Evolutionary conservation across 1,140 invertebrate species (phyloP).

Genomic region (Scaptomyza graminum): DNA sequence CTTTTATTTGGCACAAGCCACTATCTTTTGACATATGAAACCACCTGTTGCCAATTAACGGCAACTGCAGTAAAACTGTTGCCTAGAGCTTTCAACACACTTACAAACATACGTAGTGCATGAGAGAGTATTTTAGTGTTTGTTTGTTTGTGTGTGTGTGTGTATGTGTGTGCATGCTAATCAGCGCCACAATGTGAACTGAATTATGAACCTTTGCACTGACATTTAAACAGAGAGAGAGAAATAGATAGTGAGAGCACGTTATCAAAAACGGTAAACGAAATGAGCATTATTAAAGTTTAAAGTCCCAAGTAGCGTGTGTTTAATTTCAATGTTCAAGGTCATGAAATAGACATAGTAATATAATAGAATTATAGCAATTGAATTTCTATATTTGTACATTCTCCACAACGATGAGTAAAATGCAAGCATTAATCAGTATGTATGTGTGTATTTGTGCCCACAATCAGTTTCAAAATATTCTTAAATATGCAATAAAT

Average conservation of each 20-base stretch:
- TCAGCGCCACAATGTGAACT: slow-evolving; percentile 28
- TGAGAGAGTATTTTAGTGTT: neutral
- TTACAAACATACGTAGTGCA: neutral
- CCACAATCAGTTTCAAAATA: slow-evolving; percentile 4
- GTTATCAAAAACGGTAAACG: slow-evolving; percentile 28
- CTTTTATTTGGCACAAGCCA: neutral
- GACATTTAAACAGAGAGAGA: neutral
- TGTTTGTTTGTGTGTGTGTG: neutral
- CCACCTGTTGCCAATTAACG: slow-evolving; percentile 13
- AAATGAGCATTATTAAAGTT: slow-evolving; percentile 22
- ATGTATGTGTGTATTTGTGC: neutral
- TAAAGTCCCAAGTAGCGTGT: slow-evolving; percentile 22
- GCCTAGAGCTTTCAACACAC: neutral
- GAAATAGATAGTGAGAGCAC: neutral
- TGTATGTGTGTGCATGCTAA: slow-evolving; percentile 22
- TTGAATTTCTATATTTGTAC: too few relatives aligned
- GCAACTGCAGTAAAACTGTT: neutral
- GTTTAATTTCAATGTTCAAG: neutral
- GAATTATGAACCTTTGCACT: slow-evolving; percentile 33
- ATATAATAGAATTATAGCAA: too few relatives aligned
- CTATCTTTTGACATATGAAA: slow-evolving; percentile 1
- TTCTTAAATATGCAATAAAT: neutral
- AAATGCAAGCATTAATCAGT: too few relatives aligned
- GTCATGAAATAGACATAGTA: neutral
- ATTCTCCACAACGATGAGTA: too few relatives aligned